Conservation (phyloP, 2,888 invertebrate species). For the Drosophila falleni region DNA sequence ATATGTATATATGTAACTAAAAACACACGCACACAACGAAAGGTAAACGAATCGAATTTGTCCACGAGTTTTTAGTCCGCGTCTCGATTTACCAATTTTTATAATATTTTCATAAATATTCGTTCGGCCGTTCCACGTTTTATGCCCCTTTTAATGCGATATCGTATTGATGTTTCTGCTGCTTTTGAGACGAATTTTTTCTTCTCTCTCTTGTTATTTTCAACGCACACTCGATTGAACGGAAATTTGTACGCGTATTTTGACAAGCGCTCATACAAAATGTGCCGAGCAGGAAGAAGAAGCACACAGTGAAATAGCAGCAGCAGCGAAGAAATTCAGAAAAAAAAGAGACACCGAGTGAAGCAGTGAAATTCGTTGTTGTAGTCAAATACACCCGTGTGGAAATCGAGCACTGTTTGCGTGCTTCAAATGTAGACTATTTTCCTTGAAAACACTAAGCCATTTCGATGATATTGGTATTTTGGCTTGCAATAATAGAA, state of each 20-base stretch:
- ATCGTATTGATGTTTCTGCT: not conserved
- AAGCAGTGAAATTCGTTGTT: slow-evolving; percentile 60
- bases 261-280: slow-evolving; percentile 79
- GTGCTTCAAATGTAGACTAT: slow-evolving; percentile 4
- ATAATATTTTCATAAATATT: slow-evolving; percentile 19
- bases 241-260: slow-evolving; percentile 76
- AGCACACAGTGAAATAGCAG: slow-evolving; percentile 46
- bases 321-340: slow-evolving; percentile 65
- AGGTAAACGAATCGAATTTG: slow-evolving; percentile 66
- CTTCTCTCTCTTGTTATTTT: slow-evolving; percentile 29
- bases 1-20: slow-evolving; percentile 38
- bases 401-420: slow-evolving; percentile 51
- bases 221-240: slow-evolving; percentile 57
- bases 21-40: slow-evolving; percentile 30
- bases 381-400: slow-evolving; percentile 48
- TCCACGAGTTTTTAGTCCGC: slow-evolving; percentile 64
- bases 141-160: not conserved
- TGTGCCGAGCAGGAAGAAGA: slow-evolving; percentile 78
- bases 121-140: not conserved
- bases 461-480: not conserved
- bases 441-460: slow-evolving; percentile 12
- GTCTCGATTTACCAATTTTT: slow-evolving; percentile 45
- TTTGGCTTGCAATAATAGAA: not conserved
- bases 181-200: slow-evolving; percentile 6
- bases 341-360: slow-evolving; percentile 58